Evolutionary conservation across 2,888 invertebrate species (phyloP).

Genomic region (Corythucha ciliata): DNA sequence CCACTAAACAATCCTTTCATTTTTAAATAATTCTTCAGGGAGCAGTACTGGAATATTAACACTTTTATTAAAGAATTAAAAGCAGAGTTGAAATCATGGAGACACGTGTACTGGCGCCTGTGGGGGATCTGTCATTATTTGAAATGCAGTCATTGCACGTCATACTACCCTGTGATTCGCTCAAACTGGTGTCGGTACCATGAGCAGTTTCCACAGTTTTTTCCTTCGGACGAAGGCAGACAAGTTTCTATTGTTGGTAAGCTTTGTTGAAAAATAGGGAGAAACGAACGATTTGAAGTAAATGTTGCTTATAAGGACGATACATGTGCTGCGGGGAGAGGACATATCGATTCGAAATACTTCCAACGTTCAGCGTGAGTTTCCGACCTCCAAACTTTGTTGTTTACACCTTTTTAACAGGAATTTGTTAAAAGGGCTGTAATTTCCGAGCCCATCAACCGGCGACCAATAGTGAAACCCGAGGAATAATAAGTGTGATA

Average conservation of each 20-base stretch:
- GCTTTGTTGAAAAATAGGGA: too few species aligned
- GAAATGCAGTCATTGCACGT: conserved; percentile 68
- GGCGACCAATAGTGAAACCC: conserved; percentile 7
- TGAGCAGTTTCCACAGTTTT: conserved; percentile 64
- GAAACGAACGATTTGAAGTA: too few species aligned
- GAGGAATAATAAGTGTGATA: conserved; percentile 7
- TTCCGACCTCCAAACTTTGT: neutral
- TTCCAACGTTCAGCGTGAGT: conserved; percentile 52
- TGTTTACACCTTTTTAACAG: too few species aligned
- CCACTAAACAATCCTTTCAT: too few species aligned
- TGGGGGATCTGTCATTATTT: conserved; percentile 89
- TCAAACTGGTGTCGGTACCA: conserved; percentile 59
- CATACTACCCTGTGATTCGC: conserved; percentile 63
- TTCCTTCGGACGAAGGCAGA: conserved; percentile 20
- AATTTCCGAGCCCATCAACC: conserved; percentile 28
- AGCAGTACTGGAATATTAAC: conserved; percentile 69
- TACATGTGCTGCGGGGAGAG: conserved; percentile 84
- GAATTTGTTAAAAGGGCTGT: conserved; percentile 29
- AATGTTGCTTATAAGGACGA: conserved; percentile 39
- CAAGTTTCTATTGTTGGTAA: conserved; percentile 48
- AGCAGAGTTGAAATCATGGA: conserved; percentile 74
- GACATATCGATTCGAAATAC: conserved; percentile 68
- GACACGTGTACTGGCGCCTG: conserved; percentile 84
- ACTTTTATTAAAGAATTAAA: conserved; percentile 68
- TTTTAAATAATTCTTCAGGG: conserved; percentile 44